Conservation (phyloP, 2,888 invertebrate genomes). For the Troglohyphantes excavatus region DNA sequence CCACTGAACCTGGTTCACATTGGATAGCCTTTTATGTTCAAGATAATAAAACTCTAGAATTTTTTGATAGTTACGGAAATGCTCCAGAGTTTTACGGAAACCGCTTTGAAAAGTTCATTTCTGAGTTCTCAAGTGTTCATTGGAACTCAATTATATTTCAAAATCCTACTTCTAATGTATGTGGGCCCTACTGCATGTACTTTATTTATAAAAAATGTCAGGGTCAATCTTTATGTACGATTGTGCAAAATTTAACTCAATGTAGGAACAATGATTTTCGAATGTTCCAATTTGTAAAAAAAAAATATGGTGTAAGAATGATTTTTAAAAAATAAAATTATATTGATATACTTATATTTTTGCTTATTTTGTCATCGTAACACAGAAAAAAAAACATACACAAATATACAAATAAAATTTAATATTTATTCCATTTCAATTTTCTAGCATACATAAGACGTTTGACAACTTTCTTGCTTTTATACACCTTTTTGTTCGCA, state of each 20-base stretch:
- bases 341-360: constrained; percentile 22
- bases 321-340: constrained; percentile 27
- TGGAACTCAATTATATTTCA: constrained; percentile 32
- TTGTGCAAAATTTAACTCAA: neutral
- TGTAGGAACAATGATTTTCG: neutral
- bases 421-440: constrained; percentile 2
- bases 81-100: constrained; percentile 24
- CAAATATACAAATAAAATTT: neutral
- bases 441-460: neutral
- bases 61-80: constrained; percentile 65
- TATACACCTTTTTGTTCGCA: neutral
- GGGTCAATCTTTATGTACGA: constrained; percentile 7
- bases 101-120: neutral
- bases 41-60: constrained; percentile 27
- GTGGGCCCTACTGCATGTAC: constrained; percentile 58
- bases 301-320: too few relatives aligned
- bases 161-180: constrained; percentile 49
- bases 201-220: constrained; percentile 46
- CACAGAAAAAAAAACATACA: constrained; percentile 14
- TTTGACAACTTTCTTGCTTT: neutral
- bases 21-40: constrained; percentile 61
- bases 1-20: constrained; percentile 34
- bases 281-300: constrained; percentile 6
- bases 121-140: neutral
- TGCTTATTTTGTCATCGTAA: neutral